Base-by-base conservation (phyloP, 2,888 invertebrate species). In the Cristatella mucedo region DNA sequence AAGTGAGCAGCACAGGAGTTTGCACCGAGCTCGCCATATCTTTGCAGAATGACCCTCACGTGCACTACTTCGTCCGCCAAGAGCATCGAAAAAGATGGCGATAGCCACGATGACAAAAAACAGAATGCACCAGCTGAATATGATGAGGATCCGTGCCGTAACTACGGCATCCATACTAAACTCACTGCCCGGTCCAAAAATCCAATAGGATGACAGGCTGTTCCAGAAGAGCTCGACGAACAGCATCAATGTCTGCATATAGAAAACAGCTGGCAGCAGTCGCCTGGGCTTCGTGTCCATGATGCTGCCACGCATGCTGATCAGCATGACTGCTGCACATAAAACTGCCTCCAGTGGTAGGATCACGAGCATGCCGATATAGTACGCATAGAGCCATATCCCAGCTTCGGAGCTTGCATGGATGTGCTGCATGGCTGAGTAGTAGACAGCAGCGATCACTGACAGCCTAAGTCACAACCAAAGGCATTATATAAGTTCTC, bases 51-150 rank as follows among this genome's bases (percentile, higher is more conserved):
- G 30, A 7, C 15, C 26, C 44, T 40, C n/a, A 36, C 24, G 18
- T 19, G 36, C n/a, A n/a, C 9, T 13, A 15, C 40, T 22, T 24
- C 80, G 78, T 79, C 40, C 71, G 3, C 82, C 82, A 46, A 83
- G 66, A 0, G 83, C 83, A 60, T 84, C 84, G 61, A 84, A 83
- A 33, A 82, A 76, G 63, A 83, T 69, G 32, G 78, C 76, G 33
- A 83, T 69, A 0, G 80, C 80, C 51, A 82, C 74, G 20, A 82
- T 67, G 3, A 80, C 76, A 9, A 80, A 68, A 1, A 76, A 76
- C 40, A 82, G 73, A 38, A 82, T 73, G 16, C 78, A 74, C 83
- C 83, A 85, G 56, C 82, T 80, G 62, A 78, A 80, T 36, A 82
- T 70, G 0, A 82, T 80, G 50, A 82, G 73, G 45, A 77, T 78